A percentile compares a stretch with the other conserved stretches of the same genome.
These are phyloP conservation scores for Strigamia crassipes DNA, from an alignment of 2,888 invertebrate genomes.

Conservation along the genomic window DNA sequence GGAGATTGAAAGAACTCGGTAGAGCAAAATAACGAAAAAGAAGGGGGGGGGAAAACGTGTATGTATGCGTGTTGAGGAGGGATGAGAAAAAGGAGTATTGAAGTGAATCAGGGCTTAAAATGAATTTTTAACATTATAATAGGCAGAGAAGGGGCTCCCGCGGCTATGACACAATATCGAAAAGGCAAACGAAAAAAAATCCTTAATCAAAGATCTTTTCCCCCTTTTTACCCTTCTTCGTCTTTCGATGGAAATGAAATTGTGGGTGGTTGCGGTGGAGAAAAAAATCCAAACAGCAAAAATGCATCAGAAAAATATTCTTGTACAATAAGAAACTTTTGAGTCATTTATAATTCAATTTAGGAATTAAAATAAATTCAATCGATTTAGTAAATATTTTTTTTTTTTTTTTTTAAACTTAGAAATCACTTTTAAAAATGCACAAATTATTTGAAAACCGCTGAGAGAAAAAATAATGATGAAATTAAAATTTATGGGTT, in stretches of 20 bases:
- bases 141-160: not conserved
- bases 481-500: not conserved
- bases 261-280: not conserved
- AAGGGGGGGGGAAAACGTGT: not conserved
- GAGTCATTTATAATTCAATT: too few species aligned
- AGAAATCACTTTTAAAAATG: too few species aligned
- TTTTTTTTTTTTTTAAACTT: too few species aligned
- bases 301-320: not conserved
- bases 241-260: not conserved
- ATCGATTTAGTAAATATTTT: too few species aligned
- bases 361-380: too few species aligned
- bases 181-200: not conserved
- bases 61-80: not conserved
- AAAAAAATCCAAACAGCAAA: not conserved
- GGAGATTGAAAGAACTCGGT: not conserved
- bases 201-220: slow-evolving; percentile 16
- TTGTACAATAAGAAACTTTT: not conserved
- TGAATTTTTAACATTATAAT: slow-evolving; percentile 11
- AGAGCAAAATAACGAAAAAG: not conserved
- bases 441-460: too few species aligned
- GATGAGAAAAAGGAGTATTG: not conserved
- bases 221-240: not conserved
- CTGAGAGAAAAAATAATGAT: too few species aligned
- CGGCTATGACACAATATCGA: slow-evolving; percentile 20
- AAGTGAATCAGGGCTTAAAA: slow-evolving; percentile 22